Percentiles rank a stretch among this genome's conserved stretches.
Evolutionary conservation across 2,888 invertebrate species (phyloP).

Genomic region (Cantharis rufa): DNA sequence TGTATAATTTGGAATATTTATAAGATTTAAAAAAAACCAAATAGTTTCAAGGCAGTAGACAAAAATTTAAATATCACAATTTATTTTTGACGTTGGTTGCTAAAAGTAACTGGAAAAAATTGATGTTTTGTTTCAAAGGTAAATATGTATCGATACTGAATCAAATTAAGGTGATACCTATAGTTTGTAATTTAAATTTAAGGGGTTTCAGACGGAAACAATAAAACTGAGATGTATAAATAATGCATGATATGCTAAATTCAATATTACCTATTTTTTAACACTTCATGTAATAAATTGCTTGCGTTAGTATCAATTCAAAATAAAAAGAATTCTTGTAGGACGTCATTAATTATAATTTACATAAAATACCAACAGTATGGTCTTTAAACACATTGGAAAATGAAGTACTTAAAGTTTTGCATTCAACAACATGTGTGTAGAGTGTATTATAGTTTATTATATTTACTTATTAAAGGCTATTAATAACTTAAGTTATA

Average conservation of each 20-base stretch:
- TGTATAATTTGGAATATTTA: not conserved
- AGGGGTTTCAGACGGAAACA: constrained; percentile 29
- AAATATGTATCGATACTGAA: not conserved
- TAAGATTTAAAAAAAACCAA: not conserved
- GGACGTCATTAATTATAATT: not conserved
- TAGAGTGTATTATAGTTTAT: no score
- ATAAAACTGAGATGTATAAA: constrained; percentile 31
- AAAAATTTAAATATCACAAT: not conserved
- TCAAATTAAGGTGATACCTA: not conserved
- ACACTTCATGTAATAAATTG: constrained; percentile 25
- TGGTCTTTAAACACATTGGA: not conserved
- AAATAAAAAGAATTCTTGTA: not conserved
- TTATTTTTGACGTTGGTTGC: not conserved
- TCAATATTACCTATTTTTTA: constrained; percentile 33
- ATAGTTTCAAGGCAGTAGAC: not conserved
- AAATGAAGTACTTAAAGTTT: not conserved
- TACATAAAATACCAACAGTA: not conserved
- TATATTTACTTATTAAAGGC: no score
- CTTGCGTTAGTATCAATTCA: not conserved
- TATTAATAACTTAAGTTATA: no score
- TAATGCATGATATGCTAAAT: constrained; percentile 33
- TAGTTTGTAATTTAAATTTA: constrained; percentile 35
- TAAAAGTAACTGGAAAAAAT: not conserved
- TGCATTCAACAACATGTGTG: not conserved
- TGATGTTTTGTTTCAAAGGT: not conserved